Percentiles rank a stretch among this genome's conserved stretches.
Evolutionary conservation across 2,888 invertebrate genomes (phyloP).

Genomic region (Papilio elwesi): DNA sequence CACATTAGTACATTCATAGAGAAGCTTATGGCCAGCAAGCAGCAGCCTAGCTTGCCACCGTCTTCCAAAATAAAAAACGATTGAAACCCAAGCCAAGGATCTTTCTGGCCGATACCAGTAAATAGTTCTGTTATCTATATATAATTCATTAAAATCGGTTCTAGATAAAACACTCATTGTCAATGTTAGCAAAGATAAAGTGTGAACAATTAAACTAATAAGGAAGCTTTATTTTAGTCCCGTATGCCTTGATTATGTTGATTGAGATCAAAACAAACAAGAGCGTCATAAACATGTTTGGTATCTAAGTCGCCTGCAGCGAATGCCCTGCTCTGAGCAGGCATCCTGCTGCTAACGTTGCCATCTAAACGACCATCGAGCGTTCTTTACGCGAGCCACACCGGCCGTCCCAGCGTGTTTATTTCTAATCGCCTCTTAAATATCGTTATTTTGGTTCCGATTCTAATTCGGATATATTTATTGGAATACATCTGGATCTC

Average conservation of each 20-base stretch:
- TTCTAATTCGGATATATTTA: slow-evolving; percentile 77
- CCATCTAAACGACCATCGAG: slow-evolving; percentile 75
- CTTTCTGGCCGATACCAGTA: too few relatives aligned
- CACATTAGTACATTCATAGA: too few relatives aligned
- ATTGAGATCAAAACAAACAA: slow-evolving; percentile 64
- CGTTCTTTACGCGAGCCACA: slow-evolving; percentile 72
- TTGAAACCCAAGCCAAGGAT: too few relatives aligned
- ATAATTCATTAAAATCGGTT: too few relatives aligned
- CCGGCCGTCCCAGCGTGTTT: slow-evolving; percentile 71
- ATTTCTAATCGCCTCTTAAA: slow-evolving; percentile 79
- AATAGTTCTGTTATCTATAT: too few relatives aligned
- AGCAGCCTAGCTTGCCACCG: too few relatives aligned
- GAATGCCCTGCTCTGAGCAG: slow-evolving; percentile 60
- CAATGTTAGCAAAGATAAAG: too few relatives aligned
- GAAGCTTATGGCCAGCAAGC: too few relatives aligned
- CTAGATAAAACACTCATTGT: too few relatives aligned
- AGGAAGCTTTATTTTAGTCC: slow-evolving; percentile 60
- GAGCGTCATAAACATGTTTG: slow-evolving; percentile 67
- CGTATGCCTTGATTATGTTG: slow-evolving; percentile 53
- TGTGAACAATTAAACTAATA: neutral
- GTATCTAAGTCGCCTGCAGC: slow-evolving; percentile 59
- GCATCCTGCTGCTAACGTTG: slow-evolving; percentile 76
- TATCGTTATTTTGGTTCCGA: slow-evolving; percentile 74
- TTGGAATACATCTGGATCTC: slow-evolving; percentile 61
- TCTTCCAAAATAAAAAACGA: too few relatives aligned